These are phyloP conservation scores for Ophonus ardosiacus DNA, from an alignment of 2,888 invertebrate species.

Conservation along the genomic window DNA sequence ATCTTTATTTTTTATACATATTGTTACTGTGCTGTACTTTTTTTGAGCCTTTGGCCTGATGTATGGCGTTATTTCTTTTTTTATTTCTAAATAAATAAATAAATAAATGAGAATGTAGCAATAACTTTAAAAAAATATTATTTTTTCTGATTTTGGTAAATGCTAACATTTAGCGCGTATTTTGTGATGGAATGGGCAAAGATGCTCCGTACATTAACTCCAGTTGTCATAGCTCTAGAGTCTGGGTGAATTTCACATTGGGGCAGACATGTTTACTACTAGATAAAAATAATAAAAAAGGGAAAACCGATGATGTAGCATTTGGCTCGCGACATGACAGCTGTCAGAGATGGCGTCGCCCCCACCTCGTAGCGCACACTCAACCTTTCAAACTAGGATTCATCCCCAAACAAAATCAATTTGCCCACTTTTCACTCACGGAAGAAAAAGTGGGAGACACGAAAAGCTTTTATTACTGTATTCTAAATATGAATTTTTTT, in stretches of 20 bases:
- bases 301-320: constrained; percentile 61
- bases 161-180: neutral
- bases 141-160: no score
- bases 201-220: constrained; percentile 15
- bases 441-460: neutral
- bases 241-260: constrained; percentile 27
- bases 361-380: neutral
- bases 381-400: neutral
- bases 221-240: constrained; percentile 18
- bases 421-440: neutral
- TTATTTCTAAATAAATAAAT: no score
- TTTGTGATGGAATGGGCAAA: neutral
- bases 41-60: no score
- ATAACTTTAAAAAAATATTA: no score
- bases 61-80: no score
- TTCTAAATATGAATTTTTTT: no score
- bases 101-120: no score
- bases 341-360: constrained; percentile 62
- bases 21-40: no score
- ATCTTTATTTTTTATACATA: no score
- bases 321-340: constrained; percentile 61
- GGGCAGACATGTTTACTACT: constrained; percentile 58
- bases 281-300: constrained; percentile 59
- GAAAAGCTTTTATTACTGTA: no score
- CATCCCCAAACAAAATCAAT: constrained; percentile 49